These are phyloP conservation scores for Halcyon malimbica DNA, from an alignment of 2,113 vertebrate genomes.

Conservation along the genomic window DNA sequence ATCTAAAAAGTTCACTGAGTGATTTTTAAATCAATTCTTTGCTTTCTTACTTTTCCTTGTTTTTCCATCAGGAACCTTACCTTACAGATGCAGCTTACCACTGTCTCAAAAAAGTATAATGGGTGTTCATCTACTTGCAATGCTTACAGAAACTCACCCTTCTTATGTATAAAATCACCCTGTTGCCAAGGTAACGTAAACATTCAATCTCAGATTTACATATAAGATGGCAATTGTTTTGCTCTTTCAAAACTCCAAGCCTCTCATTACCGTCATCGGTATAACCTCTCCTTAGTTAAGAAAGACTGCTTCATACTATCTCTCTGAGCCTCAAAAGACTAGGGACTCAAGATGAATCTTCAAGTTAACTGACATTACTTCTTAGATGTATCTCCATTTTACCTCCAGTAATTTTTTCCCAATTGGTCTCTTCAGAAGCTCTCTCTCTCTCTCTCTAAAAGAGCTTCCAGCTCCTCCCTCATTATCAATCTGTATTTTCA, in stretches of 20 bases:
- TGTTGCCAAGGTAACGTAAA: neutral
- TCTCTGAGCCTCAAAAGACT: neutral
- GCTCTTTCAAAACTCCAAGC: neutral
- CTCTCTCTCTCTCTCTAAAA: neutral
- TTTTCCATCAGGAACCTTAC: neutral
- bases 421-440: neutral
- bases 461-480: neutral
- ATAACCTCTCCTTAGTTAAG: neutral
- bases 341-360: neutral
- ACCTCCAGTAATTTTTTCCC: neutral
- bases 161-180: neutral
- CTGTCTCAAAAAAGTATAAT: neutral
- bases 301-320: neutral
- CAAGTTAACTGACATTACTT: neutral
- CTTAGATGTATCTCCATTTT: neutral
- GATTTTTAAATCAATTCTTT: neutral
- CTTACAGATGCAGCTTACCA: neutral
- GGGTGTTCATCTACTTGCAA: neutral
- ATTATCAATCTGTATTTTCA: neutral
- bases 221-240: neutral
- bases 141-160: neutral
- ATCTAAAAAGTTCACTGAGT: neutral
- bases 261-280: neutral
- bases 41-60: neutral
- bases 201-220: neutral